phyloP scores from a whole-genome alignment of 2,797 vertebrate species.

The Rhinogobio ventralis region DNA sequence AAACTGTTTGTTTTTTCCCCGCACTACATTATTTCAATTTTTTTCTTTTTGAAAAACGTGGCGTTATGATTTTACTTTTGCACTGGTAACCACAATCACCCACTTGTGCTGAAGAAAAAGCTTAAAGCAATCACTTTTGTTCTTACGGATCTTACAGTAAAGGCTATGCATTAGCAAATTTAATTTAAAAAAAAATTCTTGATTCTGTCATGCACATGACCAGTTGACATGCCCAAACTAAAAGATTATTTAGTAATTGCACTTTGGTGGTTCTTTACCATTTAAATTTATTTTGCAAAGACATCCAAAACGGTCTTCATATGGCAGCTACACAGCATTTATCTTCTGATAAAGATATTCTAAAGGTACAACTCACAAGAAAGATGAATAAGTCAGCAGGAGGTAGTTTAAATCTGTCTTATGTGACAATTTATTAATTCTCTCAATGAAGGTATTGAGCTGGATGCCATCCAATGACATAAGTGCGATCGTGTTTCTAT shows the following conservation, averaged over 20 bases:
- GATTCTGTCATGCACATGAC: not conserved
- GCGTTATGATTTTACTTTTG: not conserved
- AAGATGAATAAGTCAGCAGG: slow-evolving; percentile 14
- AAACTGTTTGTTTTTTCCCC: not conserved
- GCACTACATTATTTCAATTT: not conserved
- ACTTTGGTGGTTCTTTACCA: not conserved
- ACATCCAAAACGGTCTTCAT: not conserved
- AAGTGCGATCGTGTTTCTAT: not conserved
- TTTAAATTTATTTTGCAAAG: not conserved
- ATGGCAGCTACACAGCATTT: not conserved
- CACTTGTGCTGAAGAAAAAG: not conserved
- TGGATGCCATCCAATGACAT: not conserved
- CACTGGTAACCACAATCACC: not conserved
- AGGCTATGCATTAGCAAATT: not conserved
- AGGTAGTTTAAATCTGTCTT: not conserved
- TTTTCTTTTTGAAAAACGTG: not conserved
- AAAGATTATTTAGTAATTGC: not conserved
- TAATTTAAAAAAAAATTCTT: too few relatives aligned
- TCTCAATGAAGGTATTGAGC: not conserved
- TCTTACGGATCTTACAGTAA: not conserved
- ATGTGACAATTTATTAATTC: not conserved
- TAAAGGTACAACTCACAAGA: not conserved
- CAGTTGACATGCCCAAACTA: not conserved
- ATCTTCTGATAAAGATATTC: slow-evolving; percentile 1
- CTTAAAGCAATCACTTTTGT: too few relatives aligned